These are phyloP conservation scores for Ancistrus triradiatus DNA, from an alignment of 2,113 vertebrate genomes.

Conservation along the genomic window DNA sequence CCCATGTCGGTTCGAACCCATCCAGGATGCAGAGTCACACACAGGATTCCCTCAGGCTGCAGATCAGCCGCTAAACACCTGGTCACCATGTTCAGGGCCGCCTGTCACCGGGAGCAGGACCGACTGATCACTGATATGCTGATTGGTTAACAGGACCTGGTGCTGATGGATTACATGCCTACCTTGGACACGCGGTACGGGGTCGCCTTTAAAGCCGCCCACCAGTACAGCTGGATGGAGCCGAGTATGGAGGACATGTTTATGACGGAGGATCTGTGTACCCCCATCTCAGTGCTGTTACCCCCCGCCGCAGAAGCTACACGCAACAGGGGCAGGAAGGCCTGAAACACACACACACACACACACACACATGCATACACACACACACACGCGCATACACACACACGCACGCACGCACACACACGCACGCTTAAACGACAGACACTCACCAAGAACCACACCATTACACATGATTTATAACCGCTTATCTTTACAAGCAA, in stretches of 20 bases:
- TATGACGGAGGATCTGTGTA: conserved; percentile 62
- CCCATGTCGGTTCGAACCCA: conserved; percentile 73
- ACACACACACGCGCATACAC: too few species aligned
- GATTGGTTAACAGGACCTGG: too few species aligned
- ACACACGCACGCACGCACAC: too few species aligned
- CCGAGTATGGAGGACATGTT: conserved; percentile 63
- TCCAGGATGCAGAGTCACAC: conserved; percentile 65
- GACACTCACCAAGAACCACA: too few species aligned
- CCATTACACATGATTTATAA: too few species aligned
- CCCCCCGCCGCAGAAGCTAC: conserved; percentile 52
- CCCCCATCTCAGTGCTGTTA: conserved; percentile 54
- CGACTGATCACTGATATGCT: too few species aligned
- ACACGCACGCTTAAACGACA: too few species aligned
- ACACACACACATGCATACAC: conserved; percentile 3
- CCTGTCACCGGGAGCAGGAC: conserved; percentile 40
- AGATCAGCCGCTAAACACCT: conserved; percentile 65
- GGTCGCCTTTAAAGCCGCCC: conserved; percentile 46
- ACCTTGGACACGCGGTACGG: conserved; percentile 67
- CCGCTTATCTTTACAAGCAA: too few species aligned
- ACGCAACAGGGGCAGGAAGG: conserved; percentile 59
- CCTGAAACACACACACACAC: conserved; percentile 40
- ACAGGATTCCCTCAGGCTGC: conserved; percentile 63
- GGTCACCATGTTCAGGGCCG: conserved; percentile 69
- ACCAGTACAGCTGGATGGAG: conserved; percentile 57
- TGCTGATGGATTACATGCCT: too few species aligned